A percentile compares a stretch with the other conserved stretches of the same genome.
Evolutionary conservation across 2,113 vertebrate species (phyloP).

Genomic region (Chlorodrepanis virens): DNA sequence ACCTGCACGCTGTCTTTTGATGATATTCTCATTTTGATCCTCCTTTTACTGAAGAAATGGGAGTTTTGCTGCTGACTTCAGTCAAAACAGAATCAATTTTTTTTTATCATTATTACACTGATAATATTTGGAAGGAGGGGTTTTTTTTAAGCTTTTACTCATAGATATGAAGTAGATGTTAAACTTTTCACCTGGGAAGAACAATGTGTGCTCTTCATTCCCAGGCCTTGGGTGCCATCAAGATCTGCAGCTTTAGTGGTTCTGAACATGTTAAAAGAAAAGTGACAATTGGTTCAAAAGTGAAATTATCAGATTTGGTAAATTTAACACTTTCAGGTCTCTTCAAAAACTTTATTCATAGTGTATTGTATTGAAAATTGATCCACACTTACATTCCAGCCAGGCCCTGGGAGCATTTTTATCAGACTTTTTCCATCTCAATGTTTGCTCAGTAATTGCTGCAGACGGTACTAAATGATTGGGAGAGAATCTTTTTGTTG

Average conservation of each 20-base stretch:
- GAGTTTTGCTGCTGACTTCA: neutral
- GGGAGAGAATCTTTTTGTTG: neutral
- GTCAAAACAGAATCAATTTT: neutral
- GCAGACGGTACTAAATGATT: neutral
- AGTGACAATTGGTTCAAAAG: neutral
- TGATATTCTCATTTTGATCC: conserved; percentile 22
- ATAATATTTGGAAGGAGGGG: neutral
- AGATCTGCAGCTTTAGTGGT: neutral
- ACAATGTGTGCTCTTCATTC: neutral
- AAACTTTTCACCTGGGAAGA: neutral
- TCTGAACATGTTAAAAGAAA: neutral
- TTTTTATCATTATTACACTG: neutral
- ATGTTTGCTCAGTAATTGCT: neutral
- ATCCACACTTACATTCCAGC: neutral
- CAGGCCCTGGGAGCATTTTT: neutral
- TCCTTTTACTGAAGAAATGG: conserved; percentile 9
- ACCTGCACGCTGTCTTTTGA: neutral
- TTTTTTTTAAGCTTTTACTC: neutral
- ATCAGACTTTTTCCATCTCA: neutral
- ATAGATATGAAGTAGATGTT: neutral
- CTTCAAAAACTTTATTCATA: neutral
- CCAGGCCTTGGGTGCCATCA: neutral
- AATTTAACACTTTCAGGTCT: neutral
- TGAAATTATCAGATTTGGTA: neutral
- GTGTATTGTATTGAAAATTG: neutral